These are phyloP conservation scores for Marcusenius ussheri DNA, from an alignment of 2,113 vertebrate species.

Conservation along the genomic window DNA sequence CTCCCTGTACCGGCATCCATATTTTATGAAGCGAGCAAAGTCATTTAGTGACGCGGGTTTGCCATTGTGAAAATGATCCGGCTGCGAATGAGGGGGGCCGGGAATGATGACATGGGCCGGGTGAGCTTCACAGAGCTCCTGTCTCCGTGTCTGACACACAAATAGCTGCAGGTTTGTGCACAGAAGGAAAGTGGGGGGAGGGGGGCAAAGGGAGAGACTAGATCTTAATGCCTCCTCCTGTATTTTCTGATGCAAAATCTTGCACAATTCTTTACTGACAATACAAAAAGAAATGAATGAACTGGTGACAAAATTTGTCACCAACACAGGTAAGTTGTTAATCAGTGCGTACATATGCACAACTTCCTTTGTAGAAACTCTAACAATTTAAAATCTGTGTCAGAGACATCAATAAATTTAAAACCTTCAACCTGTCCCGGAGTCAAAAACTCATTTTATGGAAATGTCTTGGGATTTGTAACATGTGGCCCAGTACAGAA, in stretches of 20 bases:
- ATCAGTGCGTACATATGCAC: background rate
- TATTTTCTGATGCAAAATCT: background rate
- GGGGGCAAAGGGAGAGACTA: background rate
- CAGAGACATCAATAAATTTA: background rate
- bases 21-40: conserved; percentile 59
- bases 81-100: background rate
- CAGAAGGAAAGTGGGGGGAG: background rate
- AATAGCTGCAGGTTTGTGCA: background rate
- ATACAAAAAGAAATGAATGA: background rate
- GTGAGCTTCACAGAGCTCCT: conserved; percentile 2
- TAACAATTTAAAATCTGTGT: background rate
- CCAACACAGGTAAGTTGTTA: background rate
- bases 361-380: background rate
- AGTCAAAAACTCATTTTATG: background rate
- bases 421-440: background rate
- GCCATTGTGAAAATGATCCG: conserved; percentile 42
- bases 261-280: background rate
- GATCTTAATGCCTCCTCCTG: background rate
- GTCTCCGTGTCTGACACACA: background rate
- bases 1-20: conserved; percentile 57
- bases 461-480: background rate
- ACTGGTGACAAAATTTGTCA: background rate
- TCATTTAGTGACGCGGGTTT: conserved; percentile 55
- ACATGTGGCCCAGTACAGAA: background rate
- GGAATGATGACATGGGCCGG: conserved; percentile 12